These are phyloP conservation scores for Tichodroma muraria DNA, from an alignment of 2,113 vertebrate species.

Conservation along the genomic window DNA sequence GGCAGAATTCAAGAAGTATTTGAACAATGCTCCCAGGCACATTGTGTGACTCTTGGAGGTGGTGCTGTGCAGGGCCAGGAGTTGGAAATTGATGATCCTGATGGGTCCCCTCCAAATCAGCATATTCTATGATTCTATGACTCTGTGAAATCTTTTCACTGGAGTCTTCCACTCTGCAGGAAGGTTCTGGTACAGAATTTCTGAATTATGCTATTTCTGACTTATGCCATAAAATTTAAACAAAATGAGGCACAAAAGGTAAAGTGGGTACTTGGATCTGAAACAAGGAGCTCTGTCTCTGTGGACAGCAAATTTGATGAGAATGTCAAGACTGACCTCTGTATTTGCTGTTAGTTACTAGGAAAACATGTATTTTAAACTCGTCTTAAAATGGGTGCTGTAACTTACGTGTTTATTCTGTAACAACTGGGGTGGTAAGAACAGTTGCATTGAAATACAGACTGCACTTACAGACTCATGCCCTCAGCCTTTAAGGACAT, in stretches of 20 bases:
- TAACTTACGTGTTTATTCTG: not conserved
- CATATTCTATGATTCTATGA: not conserved
- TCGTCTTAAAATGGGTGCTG: not conserved
- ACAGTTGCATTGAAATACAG: not conserved
- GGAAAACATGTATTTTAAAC: not conserved
- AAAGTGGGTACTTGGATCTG: not conserved
- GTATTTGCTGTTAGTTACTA: not conserved
- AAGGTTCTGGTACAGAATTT: not conserved
- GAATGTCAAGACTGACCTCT: not conserved
- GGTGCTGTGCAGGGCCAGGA: no score
- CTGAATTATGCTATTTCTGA: not conserved
- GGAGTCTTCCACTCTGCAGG: not conserved
- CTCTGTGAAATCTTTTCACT: not conserved
- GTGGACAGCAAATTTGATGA: not conserved
- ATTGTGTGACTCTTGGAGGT: not conserved
- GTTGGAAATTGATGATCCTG: not conserved
- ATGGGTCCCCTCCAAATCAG: not conserved
- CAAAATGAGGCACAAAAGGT: not conserved
- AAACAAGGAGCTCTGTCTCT: not conserved
- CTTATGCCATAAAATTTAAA: not conserved
- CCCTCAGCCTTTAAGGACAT: not conserved
- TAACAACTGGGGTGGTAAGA: not conserved
- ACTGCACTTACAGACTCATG: not conserved
- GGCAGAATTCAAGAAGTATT: not conserved
- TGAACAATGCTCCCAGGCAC: not conserved